Base-by-base conservation (phyloP, 2,797 vertebrate species). In the Psittacula derbiana region DNA sequence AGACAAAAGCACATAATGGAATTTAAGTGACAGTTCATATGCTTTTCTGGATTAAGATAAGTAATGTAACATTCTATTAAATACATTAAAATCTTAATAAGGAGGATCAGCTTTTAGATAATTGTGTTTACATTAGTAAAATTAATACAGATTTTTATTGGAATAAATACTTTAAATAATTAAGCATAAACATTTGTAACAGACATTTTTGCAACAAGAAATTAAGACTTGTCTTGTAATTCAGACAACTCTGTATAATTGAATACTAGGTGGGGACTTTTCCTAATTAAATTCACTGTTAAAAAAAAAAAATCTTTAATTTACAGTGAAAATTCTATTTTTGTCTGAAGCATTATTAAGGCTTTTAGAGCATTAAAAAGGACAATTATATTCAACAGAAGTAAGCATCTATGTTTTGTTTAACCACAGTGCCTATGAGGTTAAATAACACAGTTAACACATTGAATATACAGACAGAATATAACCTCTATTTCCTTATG, bases 1-100 rank as follows among this genome's bases (percentile, higher is more conserved):
- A 92, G 80, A 84, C 60, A 81, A 85, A 92, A 92, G 52, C 49
- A 81, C 20, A 53, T 80, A 86, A 79, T 87, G 75, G 67, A 92
- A 93, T 80, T 80, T 71, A 87, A 80, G 53, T 71, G 65, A 74
- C 60, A 60, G 58, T 75, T 96, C 58, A 75, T 30, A 70, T 41
- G 8, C 55, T 80, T 75, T 90, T 40, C 43, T 80, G 64, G 83
- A 84, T 84, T 94, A 88, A 27, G 16, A 5, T 17, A 78, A 78
- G 31, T 47, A 66, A 81, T 8, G 10, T 64, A 87, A 85, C 46
- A 82, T 82, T 60, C 23, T 66, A 58, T 66, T 61, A 82, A 85
- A 76, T 30, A 16, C 46, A 31, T 57, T 57, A 65, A 85, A 28
- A 16, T 4, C 1, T 4, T 28, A 38, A 23, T 49, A 74, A 73